Evolutionary conservation across 1,140 invertebrate genomes (phyloP), one percentile per base, ranked within the genome.

Genomic region (Cotesia typhae): DNA sequence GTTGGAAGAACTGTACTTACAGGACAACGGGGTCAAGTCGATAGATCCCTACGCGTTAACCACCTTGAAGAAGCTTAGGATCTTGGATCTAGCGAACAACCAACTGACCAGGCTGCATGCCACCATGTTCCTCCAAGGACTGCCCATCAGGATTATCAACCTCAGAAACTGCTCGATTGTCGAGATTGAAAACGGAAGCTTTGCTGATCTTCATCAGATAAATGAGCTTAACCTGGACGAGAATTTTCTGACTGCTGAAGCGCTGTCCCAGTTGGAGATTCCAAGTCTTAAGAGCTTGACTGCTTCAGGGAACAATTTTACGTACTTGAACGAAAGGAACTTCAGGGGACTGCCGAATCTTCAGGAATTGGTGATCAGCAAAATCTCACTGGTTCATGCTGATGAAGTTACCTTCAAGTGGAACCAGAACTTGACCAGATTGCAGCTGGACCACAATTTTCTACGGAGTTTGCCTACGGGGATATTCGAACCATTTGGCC

Each of bases 291-390:
- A 92, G 69, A 90, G 90, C 0, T 85, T 97, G 20, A 89, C 90
- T 72, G 82, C 94, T 4, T 93, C 93, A 3, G 87, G 90, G 63
- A 96, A 96, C 81, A 94, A 95, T 82, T 93, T 95, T 78, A 92
- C 89, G 28, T 87, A 91, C 57, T 85, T 94, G 52, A 89, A 90
- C 57, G 89, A 90, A 14, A 88, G 88, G 73, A 90, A 92, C 17
- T 89, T 96, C 64, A 90, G 91, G 60, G 92, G 93, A 41, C 82
- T 96, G 71, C 91, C 92, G 1, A 92, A 92, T 0, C 82, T 96
- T 38, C 92, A 94, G 78, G 89, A 90, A 10, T 81, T 96, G 1
- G 86, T 89, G 2, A 78, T 95, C 74, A 91, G 94, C 79, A 87
- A 90, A 75, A 92, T 92, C 41, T 89, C 91, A 63, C 90, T 96